Percentiles rank a stretch among this genome's conserved stretches.
phyloP scores from a whole-genome alignment of 1,140 invertebrate genomes.

The Meloidogyne chitwoodi region DNA sequence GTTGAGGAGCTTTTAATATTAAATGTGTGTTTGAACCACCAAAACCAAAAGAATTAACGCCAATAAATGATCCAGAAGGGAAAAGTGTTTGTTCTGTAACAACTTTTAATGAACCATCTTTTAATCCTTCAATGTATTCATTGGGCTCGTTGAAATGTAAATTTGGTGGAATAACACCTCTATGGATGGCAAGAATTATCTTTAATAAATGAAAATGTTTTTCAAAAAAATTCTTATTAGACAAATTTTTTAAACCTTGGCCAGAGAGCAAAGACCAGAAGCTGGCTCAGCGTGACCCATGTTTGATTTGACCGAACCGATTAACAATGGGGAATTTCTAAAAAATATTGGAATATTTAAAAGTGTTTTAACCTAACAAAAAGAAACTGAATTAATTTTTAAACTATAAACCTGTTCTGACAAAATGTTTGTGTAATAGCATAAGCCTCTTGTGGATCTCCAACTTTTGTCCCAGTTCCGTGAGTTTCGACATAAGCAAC shows the following conservation, averaged over 20 bases:
- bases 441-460: conserved; percentile 92
- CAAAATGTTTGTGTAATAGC: conserved; percentile 87
- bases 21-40: conserved; percentile 92
- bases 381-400: background rate
- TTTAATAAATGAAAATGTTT: background rate
- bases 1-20: conserved; percentile 65
- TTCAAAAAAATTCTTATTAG: conserved; percentile 77
- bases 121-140: conserved; percentile 77
- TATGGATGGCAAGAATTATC: conserved; percentile 77
- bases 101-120: conserved; percentile 79
- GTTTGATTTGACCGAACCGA: conserved; percentile 94
- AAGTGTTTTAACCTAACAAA: too few relatives aligned
- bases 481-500: conserved; percentile 88
- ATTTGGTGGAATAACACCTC: conserved; percentile 78
- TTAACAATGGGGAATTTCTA: conserved; percentile 72
- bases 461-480: conserved; percentile 83
- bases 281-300: conserved; percentile 95
- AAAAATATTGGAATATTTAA: conserved; percentile 20
- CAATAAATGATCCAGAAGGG: conserved; percentile 75
- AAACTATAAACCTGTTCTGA: conserved; percentile 65
- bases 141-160: conserved; percentile 83
- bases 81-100: conserved; percentile 75
- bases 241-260: conserved; percentile 61
- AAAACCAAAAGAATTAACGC: conserved; percentile 91
- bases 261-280: conserved; percentile 69